Conservation (phyloP, 2,888 invertebrate genomes). For the Cheilosia urbana region DNA sequence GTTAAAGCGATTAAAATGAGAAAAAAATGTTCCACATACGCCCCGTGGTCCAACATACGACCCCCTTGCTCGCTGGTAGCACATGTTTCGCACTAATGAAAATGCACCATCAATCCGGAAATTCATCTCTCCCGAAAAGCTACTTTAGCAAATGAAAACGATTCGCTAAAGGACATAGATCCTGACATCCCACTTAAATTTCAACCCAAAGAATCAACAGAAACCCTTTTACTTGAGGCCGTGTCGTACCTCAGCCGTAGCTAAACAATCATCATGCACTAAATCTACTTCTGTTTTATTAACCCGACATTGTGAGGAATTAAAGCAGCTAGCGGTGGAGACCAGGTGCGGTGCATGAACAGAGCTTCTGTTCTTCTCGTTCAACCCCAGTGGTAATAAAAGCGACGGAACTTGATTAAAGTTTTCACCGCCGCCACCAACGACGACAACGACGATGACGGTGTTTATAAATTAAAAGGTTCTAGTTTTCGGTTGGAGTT, state of each 20-base stretch:
- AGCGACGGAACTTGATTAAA: slow-evolving; percentile 72
- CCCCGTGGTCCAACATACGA: slow-evolving; percentile 1
- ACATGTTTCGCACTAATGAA: slow-evolving; percentile 54
- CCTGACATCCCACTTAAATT: slow-evolving; percentile 45
- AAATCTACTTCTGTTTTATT: slow-evolving; percentile 73
- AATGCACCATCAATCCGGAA: slow-evolving; percentile 52
- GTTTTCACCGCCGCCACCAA: slow-evolving; percentile 52
- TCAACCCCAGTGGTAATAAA: slow-evolving; percentile 63
- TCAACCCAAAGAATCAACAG: slow-evolving; percentile 17
- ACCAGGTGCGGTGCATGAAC: slow-evolving; percentile 55
- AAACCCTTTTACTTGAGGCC: slow-evolving; percentile 22
- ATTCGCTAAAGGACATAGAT: slow-evolving; percentile 39
- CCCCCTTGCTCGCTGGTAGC: not conserved
- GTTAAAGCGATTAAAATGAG: not conserved
- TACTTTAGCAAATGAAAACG: slow-evolving; percentile 68
- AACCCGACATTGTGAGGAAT: slow-evolving; percentile 66
- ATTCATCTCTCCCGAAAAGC: slow-evolving; percentile 31
- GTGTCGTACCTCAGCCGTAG: slow-evolving; percentile 9
- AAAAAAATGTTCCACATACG: slow-evolving; percentile 31
- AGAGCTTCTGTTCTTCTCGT: slow-evolving; percentile 30
- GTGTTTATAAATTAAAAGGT: slow-evolving; percentile 75
- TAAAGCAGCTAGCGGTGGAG: slow-evolving; percentile 56
- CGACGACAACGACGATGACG: slow-evolving; percentile 33
- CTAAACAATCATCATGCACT: slow-evolving; percentile 67
- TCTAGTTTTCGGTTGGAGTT: slow-evolving; percentile 54